A percentile compares a stretch with the other conserved stretches of the same genome.
phyloP scores from a whole-genome alignment of 2,888 invertebrate genomes.

The Mimas tiliae region DNA sequence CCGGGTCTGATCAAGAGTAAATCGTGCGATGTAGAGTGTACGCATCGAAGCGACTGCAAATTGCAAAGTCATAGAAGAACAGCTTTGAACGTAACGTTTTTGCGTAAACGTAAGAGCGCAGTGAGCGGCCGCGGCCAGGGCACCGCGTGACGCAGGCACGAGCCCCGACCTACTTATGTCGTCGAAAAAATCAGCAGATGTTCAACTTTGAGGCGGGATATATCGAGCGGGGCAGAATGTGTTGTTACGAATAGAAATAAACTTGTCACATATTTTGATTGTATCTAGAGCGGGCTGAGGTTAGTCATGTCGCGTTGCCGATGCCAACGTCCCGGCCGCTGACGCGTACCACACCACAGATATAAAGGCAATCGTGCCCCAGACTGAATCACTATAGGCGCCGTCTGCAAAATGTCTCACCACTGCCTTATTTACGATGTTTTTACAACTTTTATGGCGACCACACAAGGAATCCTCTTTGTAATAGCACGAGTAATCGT shows the following conservation, averaged over 20 bases:
- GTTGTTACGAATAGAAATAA: constrained; percentile 84
- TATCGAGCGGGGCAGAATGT: constrained; percentile 79
- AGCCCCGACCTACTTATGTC: constrained; percentile 84
- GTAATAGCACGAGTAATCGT: background rate
- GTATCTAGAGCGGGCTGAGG: constrained; percentile 83
- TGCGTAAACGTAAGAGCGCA: constrained; percentile 74
- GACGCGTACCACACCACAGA: constrained; percentile 63
- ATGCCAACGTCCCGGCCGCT: constrained; percentile 79
- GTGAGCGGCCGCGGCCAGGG: constrained; percentile 57
- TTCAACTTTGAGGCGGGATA: constrained; percentile 77
- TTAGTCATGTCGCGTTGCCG: constrained; percentile 80
- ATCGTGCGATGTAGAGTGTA: too few species aligned
- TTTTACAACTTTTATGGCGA: constrained; percentile 36
- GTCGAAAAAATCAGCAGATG: constrained; percentile 83
- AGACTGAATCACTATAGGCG: constrained; percentile 81
- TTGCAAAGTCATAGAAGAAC: constrained; percentile 34
- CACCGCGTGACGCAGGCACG: constrained; percentile 74
- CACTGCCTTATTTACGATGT: constrained; percentile 66
- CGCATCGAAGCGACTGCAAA: too few species aligned
- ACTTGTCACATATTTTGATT: constrained; percentile 85
- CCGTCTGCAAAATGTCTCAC: constrained; percentile 84
- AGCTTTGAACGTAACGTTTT: constrained; percentile 59
- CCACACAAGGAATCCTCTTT: constrained; percentile 36
- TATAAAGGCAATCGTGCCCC: constrained; percentile 80
- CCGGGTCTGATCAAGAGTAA: background rate